Base-by-base conservation (phyloP, 1,140 invertebrate genomes). In the Aphelenchoides besseyi region DNA sequence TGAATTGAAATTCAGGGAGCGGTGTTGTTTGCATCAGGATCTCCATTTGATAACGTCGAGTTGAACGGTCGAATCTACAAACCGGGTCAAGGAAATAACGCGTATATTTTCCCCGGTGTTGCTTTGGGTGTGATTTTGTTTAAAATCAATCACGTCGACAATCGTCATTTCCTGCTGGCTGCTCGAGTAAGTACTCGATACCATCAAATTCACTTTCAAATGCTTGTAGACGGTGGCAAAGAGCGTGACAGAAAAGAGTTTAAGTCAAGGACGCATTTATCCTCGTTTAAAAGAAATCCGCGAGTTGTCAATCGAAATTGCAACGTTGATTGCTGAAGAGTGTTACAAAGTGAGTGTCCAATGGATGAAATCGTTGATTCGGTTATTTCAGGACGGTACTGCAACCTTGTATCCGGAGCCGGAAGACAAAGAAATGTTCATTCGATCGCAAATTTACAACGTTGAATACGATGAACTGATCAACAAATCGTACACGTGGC, bases 71-170 rank as follows among this genome's bases (percentile, higher is more conserved):
- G 91, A 83, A 90, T 89, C 1, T 95, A 89, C 84, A 89, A 90
- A 72, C 92, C 94, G 5, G 94, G 94, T 0, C 94, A 97, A 86
- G 93, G 94, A 57, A 97, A 97, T 86, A 97, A 97, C 85, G 92
- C 94, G 0, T 97, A 97, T 85, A 95, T 97, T 72, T 97, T 97
- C 87, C 94, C 94, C 0, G 93, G 92, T 29, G 89, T 97, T 0
- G 93, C 92, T 26, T 87, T 97, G 2, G 94, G 92, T 23, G 92
- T 94, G 16, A 92, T 96, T 52, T 77, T 85, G 8, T 85, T 82
- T 70, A 90, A 91, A 37, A 91, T 92, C 5, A 91, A 93, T 80
- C 91, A 92, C 81, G 94, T 97, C 79, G 90, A 89, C 0, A 92
- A 97, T 80, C 90, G 91, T 77, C 88, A 94, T 78, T 97, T 97